These are phyloP conservation scores for Nyctibius bracteatus DNA, from an alignment of 2,113 vertebrate genomes.

Conservation along the genomic window DNA sequence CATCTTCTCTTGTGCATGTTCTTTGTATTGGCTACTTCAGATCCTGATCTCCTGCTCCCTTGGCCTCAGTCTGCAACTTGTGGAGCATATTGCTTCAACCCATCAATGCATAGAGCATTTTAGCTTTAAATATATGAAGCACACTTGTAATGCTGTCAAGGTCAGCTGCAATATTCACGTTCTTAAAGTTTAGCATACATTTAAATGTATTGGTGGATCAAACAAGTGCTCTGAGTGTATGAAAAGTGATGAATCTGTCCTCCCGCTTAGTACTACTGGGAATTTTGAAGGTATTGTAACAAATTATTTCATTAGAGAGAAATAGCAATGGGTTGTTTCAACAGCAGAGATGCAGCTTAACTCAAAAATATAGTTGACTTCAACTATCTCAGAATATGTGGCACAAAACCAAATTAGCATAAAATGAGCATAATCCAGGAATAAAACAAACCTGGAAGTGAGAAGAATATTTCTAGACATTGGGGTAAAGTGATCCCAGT, in stretches of 20 bases:
- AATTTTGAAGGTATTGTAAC: background rate
- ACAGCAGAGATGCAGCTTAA: background rate
- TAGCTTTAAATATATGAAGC: background rate
- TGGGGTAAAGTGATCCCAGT: background rate
- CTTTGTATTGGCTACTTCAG: background rate
- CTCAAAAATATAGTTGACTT: background rate
- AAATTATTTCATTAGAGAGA: background rate
- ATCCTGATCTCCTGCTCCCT: background rate
- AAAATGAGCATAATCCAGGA: background rate
- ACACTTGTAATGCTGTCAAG: background rate
- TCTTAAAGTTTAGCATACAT: background rate
- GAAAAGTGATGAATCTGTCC: background rate
- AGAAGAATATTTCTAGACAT: background rate
- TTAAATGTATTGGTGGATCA: background rate
- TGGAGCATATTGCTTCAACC: background rate
- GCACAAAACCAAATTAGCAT: background rate
- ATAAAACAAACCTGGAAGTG: background rate
- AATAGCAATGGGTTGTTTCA: background rate
- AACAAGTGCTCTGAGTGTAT: background rate
- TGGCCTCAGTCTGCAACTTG: background rate
- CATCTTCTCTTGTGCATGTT: background rate
- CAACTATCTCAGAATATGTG: background rate
- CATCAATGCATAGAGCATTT: background rate
- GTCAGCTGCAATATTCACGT: background rate
- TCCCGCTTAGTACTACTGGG: background rate